Evolutionary conservation across 2,888 invertebrate species (phyloP).

Genomic region (Mycalesis mineus): DNA sequence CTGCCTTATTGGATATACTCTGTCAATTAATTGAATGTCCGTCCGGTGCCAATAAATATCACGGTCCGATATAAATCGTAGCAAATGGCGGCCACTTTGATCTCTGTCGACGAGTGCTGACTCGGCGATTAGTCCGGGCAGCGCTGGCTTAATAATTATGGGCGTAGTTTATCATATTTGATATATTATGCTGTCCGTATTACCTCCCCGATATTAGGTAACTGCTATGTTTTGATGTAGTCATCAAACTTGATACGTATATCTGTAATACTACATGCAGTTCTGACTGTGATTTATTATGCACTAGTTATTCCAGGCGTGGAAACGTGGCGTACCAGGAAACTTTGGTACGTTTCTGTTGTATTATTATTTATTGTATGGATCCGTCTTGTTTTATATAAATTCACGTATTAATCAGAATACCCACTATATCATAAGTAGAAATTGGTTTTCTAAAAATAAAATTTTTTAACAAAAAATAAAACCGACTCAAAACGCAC

Average conservation of each 20-base stretch:
- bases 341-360: too few species aligned
- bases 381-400: too few species aligned
- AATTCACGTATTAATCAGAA: too few species aligned
- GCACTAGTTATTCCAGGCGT: too few species aligned
- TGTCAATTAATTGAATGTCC: constrained; percentile 30
- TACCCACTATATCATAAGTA: too few species aligned
- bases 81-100: constrained; percentile 30
- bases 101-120: constrained; percentile 29
- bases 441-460: too few species aligned
- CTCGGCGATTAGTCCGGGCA: constrained; percentile 21
- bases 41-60: constrained; percentile 18
- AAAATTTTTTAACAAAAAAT: too few species aligned
- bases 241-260: background rate
- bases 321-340: too few species aligned
- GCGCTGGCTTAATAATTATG: constrained; percentile 12
- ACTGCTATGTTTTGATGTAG: background rate
- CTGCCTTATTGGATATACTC: constrained; percentile 11
- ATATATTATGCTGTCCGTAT: constrained; percentile 6
- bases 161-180: constrained; percentile 7
- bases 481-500: too few species aligned
- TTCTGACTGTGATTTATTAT: background rate
- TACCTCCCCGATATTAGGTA: constrained; percentile 1
- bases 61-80: constrained; percentile 19
- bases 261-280: background rate
- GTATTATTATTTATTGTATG: too few species aligned